Base-by-base conservation (phyloP, 23 tunicate genomes). In the Styela clava region DNA sequence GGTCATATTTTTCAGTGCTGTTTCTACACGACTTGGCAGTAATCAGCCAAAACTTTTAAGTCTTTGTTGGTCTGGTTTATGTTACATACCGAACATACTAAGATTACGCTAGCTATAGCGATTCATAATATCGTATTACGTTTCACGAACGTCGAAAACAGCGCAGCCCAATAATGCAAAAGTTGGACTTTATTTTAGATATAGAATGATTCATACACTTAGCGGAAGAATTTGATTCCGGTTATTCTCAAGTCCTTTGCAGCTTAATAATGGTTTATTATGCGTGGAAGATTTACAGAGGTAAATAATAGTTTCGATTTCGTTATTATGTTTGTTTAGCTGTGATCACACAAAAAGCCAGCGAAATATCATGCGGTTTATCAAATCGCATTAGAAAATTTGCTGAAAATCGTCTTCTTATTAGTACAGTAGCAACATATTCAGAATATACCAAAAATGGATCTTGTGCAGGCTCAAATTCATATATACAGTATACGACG, bases 41-140 rank as follows among this genome's bases (percentile, higher is more conserved):
- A 44, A 44, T 44, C 56, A 5, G 56, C 56, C 56, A 44, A 44
- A 44, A 44, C 56, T 44, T 44, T n/a, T 5, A 44, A 44, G 56
- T 44, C 56, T 44, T 44, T 44, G 56, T 44, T 5, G 56, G 12
- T 44, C 56, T 44, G 56, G 56, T 44, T 44, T 44, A 44, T 44
- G 56, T 44, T 44, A 44, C 56, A 44, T 44, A 44, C 56, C 56
- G 7, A 5, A 44, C 12, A 44, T 44, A 44, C 56, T 44, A 44
- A 44, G 12, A 7, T 44, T 44, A 5, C 7, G 56, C 12, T 44
- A 12, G 56, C 56, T 44, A 44, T n/a, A 44, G 56, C 77, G 35
- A 71, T 71, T 71, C 77, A 71, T 71, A 71, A 71, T 27, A 71
- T 71, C 77, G 37, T 32, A 71, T 71, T 71, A 71, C 77, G 77